Evolutionary conservation across 2,113 vertebrate genomes (phyloP).

Genomic region (Aix galericulata): DNA sequence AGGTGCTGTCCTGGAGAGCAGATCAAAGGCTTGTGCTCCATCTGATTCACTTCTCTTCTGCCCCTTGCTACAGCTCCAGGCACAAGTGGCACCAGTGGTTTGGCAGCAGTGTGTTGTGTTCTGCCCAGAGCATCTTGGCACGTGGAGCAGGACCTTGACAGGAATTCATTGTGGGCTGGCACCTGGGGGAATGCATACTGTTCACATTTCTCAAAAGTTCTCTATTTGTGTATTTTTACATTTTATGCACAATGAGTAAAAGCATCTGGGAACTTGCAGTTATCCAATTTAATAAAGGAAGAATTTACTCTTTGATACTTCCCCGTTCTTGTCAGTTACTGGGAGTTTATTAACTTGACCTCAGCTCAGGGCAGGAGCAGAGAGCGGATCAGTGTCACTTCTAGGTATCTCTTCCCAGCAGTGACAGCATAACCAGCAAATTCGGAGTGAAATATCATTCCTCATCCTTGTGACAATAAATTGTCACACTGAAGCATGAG

Average conservation of each 20-base stretch:
- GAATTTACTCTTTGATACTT: neutral
- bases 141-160: neutral
- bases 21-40: neutral
- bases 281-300: neutral
- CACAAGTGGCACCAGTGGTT: too few relatives aligned
- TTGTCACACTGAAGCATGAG: neutral
- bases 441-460: neutral
- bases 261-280: neutral
- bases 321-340: accelerated
- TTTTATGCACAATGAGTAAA: too few relatives aligned
- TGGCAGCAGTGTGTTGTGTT: accelerated
- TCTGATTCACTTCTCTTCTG: neutral
- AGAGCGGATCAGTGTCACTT: neutral
- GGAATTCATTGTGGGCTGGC: neutral
- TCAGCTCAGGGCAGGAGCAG: neutral
- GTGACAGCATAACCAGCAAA: too few relatives aligned
- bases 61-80: neutral
- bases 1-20: neutral
- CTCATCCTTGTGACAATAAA: neutral
- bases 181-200: too few relatives aligned
- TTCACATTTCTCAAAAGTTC: neutral
- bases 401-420: neutral
- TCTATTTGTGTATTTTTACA: too few relatives aligned
- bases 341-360: neutral
- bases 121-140: accelerated